These are phyloP conservation scores for Ailuropoda melanoleuca DNA, from an alignment of 2,113 vertebrate species.

Conservation along the genomic window DNA sequence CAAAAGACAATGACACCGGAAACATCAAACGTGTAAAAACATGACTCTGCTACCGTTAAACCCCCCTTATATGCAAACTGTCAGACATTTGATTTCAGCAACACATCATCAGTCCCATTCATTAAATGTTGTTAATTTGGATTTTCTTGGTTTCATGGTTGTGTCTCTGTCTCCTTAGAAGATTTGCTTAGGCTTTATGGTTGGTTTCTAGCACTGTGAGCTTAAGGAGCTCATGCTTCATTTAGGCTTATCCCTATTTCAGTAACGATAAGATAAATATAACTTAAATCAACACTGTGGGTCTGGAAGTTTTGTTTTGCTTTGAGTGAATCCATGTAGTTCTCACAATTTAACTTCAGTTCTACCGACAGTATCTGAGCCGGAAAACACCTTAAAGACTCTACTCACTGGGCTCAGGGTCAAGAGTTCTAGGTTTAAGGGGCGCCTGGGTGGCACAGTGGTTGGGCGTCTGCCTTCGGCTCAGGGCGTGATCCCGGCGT, in stretches of 20 bases:
- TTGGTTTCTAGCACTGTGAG: neutral
- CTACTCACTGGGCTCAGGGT: neutral
- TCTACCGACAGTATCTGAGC: neutral
- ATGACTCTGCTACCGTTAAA: neutral
- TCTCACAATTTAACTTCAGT: neutral
- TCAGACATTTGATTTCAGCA: neutral
- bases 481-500: too few relatives aligned
- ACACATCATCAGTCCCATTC: neutral
- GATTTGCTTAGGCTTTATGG: neutral
- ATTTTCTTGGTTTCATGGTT: constrained; percentile 12
- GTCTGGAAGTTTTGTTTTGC: neutral
- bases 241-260: neutral
- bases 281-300: neutral
- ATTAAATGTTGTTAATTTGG: neutral
- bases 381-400: neutral
- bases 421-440: neutral
- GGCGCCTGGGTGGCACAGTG: too few relatives aligned
- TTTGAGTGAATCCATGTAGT: neutral
- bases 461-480: too few relatives aligned
- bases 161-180: neutral
- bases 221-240: neutral
- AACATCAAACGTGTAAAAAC: neutral
- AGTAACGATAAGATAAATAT: neutral
- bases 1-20: neutral
- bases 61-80: too few relatives aligned